These are phyloP conservation scores for Eriosoma lanigerum DNA, from an alignment of 1,140 invertebrate species.

Conservation along the genomic window DNA sequence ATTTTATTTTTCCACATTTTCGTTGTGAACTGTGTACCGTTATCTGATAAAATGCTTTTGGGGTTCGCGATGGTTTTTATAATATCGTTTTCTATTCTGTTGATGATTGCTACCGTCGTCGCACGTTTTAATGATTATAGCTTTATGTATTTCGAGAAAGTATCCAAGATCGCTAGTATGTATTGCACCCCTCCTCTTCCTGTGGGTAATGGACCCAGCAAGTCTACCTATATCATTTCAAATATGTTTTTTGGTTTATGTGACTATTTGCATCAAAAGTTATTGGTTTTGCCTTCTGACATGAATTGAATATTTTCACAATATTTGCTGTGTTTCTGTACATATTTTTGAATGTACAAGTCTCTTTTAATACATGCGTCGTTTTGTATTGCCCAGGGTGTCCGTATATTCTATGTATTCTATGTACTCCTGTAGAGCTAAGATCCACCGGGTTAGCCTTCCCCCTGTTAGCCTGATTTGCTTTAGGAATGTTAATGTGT, in stretches of 20 bases:
- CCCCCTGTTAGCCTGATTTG: background rate
- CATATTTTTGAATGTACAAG: background rate
- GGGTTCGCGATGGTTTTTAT: background rate
- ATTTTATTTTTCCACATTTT: background rate
- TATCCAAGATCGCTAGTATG: slow-evolving; percentile 11
- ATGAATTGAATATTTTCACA: background rate
- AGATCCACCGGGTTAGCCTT: background rate
- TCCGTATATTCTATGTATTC: background rate
- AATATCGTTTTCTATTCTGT: background rate
- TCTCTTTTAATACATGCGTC: background rate
- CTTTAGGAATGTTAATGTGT: background rate
- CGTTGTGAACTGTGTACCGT: slow-evolving; percentile 8
- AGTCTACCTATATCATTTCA: background rate
- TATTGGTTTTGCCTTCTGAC: background rate
- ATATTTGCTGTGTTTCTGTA: background rate
- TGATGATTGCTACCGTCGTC: background rate
- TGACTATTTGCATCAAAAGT: background rate
- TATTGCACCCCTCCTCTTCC: background rate
- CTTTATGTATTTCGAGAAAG: background rate
- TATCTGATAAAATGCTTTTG: background rate
- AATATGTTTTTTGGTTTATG: background rate
- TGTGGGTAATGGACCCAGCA: slow-evolving; percentile 7
- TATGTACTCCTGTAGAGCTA: background rate
- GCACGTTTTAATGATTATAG: background rate
- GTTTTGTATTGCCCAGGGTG: background rate